Evolutionary conservation across 1,140 invertebrate genomes (phyloP).

Genomic region (Drosophila bifasciata): DNA sequence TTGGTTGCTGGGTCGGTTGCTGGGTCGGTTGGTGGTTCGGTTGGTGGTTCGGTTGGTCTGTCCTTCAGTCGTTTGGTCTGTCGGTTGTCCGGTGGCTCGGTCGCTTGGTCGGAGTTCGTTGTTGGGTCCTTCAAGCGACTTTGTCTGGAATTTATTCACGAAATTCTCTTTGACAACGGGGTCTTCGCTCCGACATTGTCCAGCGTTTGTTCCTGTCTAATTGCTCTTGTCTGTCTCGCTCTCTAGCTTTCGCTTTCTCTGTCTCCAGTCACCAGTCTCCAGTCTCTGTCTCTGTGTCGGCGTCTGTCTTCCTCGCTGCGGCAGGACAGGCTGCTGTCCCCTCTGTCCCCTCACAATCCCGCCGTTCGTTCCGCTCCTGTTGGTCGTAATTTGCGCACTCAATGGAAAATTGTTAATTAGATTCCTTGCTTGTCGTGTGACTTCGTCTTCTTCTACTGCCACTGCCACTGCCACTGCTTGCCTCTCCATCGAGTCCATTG

Average conservation of each 20-base stretch:
- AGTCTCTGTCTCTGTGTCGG: not conserved
- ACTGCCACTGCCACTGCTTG: constrained; percentile 18
- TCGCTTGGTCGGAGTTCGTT: too few relatives aligned
- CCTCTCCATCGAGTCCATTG: constrained; percentile 38
- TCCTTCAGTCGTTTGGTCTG: too few relatives aligned
- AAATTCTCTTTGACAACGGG: constrained; percentile 24
- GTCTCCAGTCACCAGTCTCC: too few relatives aligned
- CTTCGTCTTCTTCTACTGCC: constrained; percentile 47
- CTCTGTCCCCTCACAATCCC: not conserved
- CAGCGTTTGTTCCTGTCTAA: constrained; percentile 35
- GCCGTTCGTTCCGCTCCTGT: constrained; percentile 25
- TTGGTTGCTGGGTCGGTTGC: too few relatives aligned
- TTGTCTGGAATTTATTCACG: constrained; percentile 17
- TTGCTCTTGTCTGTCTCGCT: constrained; percentile 35
- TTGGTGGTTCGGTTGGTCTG: too few relatives aligned
- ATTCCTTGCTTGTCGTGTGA: constrained; percentile 79
- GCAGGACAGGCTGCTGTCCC: not conserved
- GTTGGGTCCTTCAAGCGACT: too few relatives aligned
- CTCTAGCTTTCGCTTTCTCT: not conserved
- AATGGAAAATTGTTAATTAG: constrained; percentile 83
- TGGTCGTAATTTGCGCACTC: constrained; percentile 79
- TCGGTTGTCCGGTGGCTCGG: too few relatives aligned
- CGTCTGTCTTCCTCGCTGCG: not conserved
- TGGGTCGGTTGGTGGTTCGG: too few relatives aligned
- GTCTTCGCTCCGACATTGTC: constrained; percentile 35